Base-by-base conservation (phyloP, 2,888 invertebrate genomes). In the Myathropa florea region DNA sequence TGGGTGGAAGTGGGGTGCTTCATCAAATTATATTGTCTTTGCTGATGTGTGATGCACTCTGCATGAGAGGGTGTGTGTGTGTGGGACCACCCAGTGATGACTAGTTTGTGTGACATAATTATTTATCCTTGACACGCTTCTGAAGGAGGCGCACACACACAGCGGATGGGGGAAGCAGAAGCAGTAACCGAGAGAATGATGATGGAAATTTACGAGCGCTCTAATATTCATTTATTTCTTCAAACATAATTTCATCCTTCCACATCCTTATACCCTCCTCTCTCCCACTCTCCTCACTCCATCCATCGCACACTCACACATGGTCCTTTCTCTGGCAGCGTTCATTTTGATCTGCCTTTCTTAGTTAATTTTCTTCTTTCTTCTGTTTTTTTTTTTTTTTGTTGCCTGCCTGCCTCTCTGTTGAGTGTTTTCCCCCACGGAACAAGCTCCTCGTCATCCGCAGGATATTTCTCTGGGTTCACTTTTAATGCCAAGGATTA, bases 91-190 rank as follows among this genome's bases (percentile, higher is more conserved):
- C 14, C 24, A n/a, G 12, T 80, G 81, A 81, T 81, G 80, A 64
- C 81, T 85, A 68, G 80, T 85, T 85, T 57, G 81, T 81, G 72
- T 77, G 77, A 81, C 81, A 81, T 72, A 33, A 80, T 80, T 77
- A 85, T 85, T 72, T 85, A 81, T 85, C 85, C 85, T 85, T 85
- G 85, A 85, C 81, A 85, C 68, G 81, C 63, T 85, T 85, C 72
- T 61, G 23, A 67, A 68, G 72, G 39, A 33, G 18, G n/a, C 23
- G 18, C 14, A 24, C 14, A 0, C 3, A 18, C 2, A 24, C 33
- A 4, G 2, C 3, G 26, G 24, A 9, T 4, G 4, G 70, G 1
- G 14, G 4, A 46, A 28, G 14, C 18, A 39, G 9, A 36, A 59
- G 12, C 39, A 26, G 33, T 12, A 30, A n/a, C 21, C 6, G 18